A percentile compares a stretch with the other conserved stretches of the same genome.
Evolutionary conservation across 2,888 invertebrate genomes (phyloP).

Genomic region (Scotopteryx bipunctaria): DNA sequence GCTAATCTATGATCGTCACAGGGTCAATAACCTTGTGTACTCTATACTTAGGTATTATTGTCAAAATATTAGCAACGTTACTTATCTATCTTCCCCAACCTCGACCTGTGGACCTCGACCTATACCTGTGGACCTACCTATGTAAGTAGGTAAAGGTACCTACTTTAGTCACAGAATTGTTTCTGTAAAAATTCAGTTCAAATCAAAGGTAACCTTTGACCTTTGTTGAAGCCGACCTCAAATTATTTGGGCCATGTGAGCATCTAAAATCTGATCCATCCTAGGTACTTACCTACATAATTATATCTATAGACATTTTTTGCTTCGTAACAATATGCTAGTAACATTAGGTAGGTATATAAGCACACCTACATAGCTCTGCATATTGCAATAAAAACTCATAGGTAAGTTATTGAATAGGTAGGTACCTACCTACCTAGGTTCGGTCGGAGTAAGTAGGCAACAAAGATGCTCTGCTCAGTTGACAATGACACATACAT

Average conservation of each 20-base stretch:
- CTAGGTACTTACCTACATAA: conserved; percentile 1
- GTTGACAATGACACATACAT: conserved; percentile 14
- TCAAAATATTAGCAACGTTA: no score
- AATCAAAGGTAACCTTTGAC: no score
- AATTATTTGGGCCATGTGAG: no score
- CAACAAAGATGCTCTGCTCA: conserved; percentile 1
- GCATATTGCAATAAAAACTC: no score
- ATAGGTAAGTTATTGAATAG: no score
- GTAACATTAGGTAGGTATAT: no score
- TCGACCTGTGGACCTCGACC: no score
- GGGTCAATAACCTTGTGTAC: not conserved
- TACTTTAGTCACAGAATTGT: no score
- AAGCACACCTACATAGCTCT: conserved; percentile 3
- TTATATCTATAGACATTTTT: not conserved
- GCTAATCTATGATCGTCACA: not conserved
- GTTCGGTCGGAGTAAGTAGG: not conserved
- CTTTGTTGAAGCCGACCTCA: not conserved
- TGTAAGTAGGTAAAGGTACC: not conserved
- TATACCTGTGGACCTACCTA: no score
- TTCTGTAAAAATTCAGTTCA: not conserved
- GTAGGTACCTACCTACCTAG: conserved; percentile 6
- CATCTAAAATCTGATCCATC: no score
- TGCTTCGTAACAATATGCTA: not conserved
- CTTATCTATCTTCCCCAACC: no score
- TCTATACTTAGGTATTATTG: no score